Percentiles rank a stretch among this genome's conserved stretches.
Conservation (phyloP, 2,797 vertebrate species). For the Poecilia wingei region DNA sequence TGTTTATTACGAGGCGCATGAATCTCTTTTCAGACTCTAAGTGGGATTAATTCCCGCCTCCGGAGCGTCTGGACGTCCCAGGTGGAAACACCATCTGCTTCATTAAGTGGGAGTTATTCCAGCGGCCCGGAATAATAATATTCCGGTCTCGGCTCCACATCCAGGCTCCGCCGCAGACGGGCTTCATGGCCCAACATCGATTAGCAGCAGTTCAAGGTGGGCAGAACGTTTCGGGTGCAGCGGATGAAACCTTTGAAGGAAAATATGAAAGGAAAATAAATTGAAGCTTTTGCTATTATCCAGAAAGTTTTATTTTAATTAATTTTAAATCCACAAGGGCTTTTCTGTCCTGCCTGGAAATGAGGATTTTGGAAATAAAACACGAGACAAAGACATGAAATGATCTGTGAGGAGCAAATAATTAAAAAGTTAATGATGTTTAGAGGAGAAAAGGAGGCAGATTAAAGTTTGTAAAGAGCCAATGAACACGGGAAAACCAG, state of each 20-base stretch:
- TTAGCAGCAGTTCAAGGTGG: slow-evolving; percentile 70
- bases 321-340: slow-evolving; percentile 37
- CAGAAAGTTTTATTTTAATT: slow-evolving; percentile 51
- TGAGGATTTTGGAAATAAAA: slow-evolving; percentile 25
- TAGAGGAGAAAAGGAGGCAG: neutral
- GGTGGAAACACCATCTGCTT: slow-evolving; percentile 82
- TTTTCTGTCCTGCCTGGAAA: slow-evolving; percentile 25
- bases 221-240: slow-evolving; percentile 38
- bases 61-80: slow-evolving; percentile 71
- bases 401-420: slow-evolving; percentile 29
- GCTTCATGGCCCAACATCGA: slow-evolving; percentile 63
- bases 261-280: slow-evolving; percentile 44
- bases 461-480: neutral
- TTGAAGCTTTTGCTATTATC: slow-evolving; percentile 30
- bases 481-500: neutral
- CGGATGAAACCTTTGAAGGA: slow-evolving; percentile 38
- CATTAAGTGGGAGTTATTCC: slow-evolving; percentile 81
- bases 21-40: slow-evolving; percentile 66
- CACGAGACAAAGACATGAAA: slow-evolving; percentile 16
- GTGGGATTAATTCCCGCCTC: slow-evolving; percentile 69
- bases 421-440: slow-evolving; percentile 39
- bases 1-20: slow-evolving; percentile 12
- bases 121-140: slow-evolving; percentile 31
- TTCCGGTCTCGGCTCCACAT: too few species aligned
- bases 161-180: slow-evolving; percentile 22